A percentile compares a stretch with the other conserved stretches of the same genome.
Evolutionary conservation across 2,797 vertebrate genomes (phyloP).

Genomic region (Steatocranus sp.): DNA sequence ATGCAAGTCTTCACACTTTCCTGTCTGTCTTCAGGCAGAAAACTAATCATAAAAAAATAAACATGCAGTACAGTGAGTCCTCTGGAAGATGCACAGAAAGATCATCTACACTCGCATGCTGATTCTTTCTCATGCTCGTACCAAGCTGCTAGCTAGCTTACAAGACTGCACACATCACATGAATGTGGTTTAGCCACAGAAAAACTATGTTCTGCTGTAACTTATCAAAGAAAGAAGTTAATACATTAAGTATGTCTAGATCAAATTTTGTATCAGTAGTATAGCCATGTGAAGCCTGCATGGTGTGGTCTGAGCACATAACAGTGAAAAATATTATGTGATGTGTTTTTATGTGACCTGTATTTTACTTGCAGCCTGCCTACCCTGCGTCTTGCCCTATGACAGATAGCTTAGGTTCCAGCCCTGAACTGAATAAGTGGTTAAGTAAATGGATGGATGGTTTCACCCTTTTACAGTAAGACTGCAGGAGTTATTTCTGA

Average conservation of each 20-base stretch:
- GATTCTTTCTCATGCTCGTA: neutral
- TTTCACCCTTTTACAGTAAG: neutral
- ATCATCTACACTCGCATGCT: neutral
- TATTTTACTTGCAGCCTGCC: neutral
- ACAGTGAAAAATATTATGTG: neutral
- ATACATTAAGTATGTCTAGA: neutral
- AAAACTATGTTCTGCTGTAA: neutral
- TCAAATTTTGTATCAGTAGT: neutral
- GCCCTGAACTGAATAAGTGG: neutral
- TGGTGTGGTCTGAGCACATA: neutral
- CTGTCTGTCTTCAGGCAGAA: neutral
- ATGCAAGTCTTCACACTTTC: neutral
- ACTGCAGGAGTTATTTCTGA: neutral
- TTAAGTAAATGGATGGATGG: neutral
- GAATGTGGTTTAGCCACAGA: neutral
- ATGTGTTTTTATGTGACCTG: neutral
- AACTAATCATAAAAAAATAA: neutral
- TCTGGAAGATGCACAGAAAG: neutral
- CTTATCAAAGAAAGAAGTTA: neutral
- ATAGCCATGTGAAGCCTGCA: neutral
- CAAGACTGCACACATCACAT: neutral
- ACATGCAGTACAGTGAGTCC: neutral
- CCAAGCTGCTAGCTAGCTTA: neutral
- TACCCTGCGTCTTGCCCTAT: neutral
- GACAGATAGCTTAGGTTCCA: neutral